Evolutionary conservation across 2,888 invertebrate species (phyloP).

Genomic region (Pinctada fucata): DNA sequence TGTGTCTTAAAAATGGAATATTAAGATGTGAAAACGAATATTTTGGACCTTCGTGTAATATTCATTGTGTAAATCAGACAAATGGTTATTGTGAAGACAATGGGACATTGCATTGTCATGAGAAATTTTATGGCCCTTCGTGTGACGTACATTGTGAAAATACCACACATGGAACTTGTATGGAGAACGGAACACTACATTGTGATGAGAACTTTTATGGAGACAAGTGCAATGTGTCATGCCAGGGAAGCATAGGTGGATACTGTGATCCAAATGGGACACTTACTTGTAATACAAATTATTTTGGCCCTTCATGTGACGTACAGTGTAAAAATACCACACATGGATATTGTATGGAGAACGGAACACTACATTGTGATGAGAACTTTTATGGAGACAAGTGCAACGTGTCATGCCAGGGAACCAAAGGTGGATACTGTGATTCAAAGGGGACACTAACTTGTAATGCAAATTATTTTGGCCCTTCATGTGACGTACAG

Average conservation of each 20-base stretch:
- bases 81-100: background rate
- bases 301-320: background rate
- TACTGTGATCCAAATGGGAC: background rate
- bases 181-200: background rate
- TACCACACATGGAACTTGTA: background rate
- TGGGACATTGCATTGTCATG: too few relatives aligned
- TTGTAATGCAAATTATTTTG: too few relatives aligned
- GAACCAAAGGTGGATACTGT: too few relatives aligned
- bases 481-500: too few relatives aligned
- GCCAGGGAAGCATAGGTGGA: rapidly evolving
- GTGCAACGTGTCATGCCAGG: too few relatives aligned
- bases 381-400: too few relatives aligned
- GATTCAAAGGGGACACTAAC: too few relatives aligned
- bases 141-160: background rate
- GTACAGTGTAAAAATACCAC: background rate
- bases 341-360: too few relatives aligned
- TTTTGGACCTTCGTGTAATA: background rate
- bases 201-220: background rate
- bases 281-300: background rate
- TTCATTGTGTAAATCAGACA: background rate
- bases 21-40: background rate
- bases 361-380: too few relatives aligned
- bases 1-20: background rate
- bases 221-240: rapidly evolving
- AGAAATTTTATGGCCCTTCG: background rate